These are phyloP conservation scores for Fregata magnificens DNA, from an alignment of 2,113 vertebrate genomes.

Conservation along the genomic window DNA sequence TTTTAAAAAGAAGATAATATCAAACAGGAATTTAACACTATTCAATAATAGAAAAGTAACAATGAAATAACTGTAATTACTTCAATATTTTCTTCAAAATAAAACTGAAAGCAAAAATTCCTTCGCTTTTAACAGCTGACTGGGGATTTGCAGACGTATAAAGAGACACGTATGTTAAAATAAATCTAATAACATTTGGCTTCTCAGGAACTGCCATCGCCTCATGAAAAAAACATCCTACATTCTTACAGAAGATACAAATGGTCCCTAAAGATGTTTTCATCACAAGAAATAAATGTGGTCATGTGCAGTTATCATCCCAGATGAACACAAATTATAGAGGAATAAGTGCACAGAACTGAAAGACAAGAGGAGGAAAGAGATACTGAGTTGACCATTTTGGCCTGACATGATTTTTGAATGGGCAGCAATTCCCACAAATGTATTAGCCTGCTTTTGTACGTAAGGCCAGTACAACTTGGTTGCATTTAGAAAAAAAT, in stretches of 20 bases:
- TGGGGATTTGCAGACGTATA: background rate
- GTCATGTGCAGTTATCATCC: background rate
- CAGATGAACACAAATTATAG: background rate
- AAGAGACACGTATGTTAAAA: background rate
- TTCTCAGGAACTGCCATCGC: background rate
- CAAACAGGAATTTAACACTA: background rate
- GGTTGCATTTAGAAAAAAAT: background rate
- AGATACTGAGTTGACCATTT: background rate
- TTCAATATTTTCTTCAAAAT: background rate
- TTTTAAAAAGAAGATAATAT: background rate
- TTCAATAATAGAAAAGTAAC: background rate
- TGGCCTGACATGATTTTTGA: background rate
- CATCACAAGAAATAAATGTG: background rate
- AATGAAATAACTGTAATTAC: background rate
- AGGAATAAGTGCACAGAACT: background rate
- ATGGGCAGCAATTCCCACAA: background rate
- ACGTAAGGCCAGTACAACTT: background rate
- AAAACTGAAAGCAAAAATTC: background rate
- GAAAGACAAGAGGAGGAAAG: background rate
- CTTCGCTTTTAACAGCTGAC: background rate
- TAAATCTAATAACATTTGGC: background rate
- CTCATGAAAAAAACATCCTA: background rate
- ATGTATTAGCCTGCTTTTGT: background rate
- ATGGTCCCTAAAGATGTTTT: background rate
- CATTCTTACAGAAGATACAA: background rate